These are phyloP conservation scores for Polietes domitor DNA, from an alignment of 2,888 invertebrate genomes.

Conservation along the genomic window DNA sequence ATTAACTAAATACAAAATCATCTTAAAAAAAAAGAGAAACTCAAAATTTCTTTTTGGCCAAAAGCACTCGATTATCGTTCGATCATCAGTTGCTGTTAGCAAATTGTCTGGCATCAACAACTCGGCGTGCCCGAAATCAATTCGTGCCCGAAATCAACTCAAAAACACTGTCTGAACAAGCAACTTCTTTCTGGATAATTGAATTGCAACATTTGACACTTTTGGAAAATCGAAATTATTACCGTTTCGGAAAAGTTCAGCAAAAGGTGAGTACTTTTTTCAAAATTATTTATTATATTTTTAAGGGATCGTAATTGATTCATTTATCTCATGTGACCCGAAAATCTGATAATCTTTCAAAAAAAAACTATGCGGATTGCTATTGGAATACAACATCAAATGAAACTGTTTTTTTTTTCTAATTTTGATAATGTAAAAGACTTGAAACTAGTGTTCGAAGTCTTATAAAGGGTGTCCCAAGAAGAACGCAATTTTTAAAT, in stretches of 20 bases:
- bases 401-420: too few species aligned
- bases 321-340: too few species aligned
- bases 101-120: background rate
- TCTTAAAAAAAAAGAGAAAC: conserved; percentile 24
- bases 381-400: too few species aligned
- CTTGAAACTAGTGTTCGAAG: too few species aligned
- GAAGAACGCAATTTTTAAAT: too few species aligned
- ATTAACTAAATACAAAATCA: conserved; percentile 19
- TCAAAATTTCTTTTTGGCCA: conserved; percentile 27
- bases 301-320: too few species aligned
- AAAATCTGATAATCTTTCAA: too few species aligned
- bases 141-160: background rate
- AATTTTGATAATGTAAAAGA: too few species aligned
- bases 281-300: background rate
- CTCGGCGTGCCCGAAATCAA: background rate
- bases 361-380: too few species aligned
- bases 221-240: conserved; percentile 23
- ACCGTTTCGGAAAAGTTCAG: background rate
- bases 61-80: background rate
- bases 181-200: conserved; percentile 35
- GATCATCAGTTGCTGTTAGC: conserved; percentile 21
- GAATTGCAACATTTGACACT: too few species aligned
- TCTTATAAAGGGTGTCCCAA: too few species aligned
- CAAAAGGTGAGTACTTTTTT: conserved; percentile 46
- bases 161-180: background rate